phyloP scores from a whole-genome alignment of 1,140 invertebrate species.

The Atta cephalotes region DNA sequence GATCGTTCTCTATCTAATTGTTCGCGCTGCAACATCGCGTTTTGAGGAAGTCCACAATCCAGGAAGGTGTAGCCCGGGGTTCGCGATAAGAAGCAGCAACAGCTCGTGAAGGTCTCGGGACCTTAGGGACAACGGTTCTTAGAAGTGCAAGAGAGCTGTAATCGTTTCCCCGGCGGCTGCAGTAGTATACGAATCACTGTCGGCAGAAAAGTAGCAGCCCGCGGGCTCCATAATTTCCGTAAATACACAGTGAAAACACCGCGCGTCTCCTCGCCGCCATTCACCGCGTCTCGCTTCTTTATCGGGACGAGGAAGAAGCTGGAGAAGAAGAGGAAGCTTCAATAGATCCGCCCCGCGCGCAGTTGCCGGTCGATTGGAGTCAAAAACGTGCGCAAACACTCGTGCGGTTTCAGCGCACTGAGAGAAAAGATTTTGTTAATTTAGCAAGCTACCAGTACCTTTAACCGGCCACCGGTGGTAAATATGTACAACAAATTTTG shows the following conservation, averaged over 20 bases:
- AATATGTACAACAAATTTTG: no score
- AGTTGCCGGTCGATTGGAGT: background rate
- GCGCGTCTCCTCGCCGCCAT: slow-evolving; percentile 61
- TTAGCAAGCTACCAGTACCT: no score
- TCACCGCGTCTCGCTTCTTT: slow-evolving; percentile 44
- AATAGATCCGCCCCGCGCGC: slow-evolving; percentile 43
- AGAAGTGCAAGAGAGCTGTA: slow-evolving; percentile 79
- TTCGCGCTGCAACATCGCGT: slow-evolving; percentile 54
- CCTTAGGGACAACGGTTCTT: slow-evolving; percentile 82
- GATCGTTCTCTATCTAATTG: slow-evolving; percentile 56
- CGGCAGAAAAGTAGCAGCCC: slow-evolving; percentile 81
- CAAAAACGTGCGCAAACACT: slow-evolving; percentile 23
- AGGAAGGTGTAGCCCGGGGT: slow-evolving; percentile 65
- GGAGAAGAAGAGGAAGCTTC: slow-evolving; percentile 44
- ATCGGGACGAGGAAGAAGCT: slow-evolving; percentile 46
- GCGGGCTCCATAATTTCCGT: slow-evolving; percentile 85
- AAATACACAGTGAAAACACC: slow-evolving; percentile 84
- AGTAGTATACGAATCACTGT: slow-evolving; percentile 82
- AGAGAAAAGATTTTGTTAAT: no score
- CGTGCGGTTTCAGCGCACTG: background rate
- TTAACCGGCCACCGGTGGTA: no score
- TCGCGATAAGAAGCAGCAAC: slow-evolving; percentile 75
- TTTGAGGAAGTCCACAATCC: slow-evolving; percentile 73
- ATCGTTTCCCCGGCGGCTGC: slow-evolving; percentile 79
- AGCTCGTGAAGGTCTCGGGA: slow-evolving; percentile 76